These are phyloP conservation scores for Peucedramus taeniatus DNA, from an alignment of 2,113 vertebrate species.

Conservation along the genomic window DNA sequence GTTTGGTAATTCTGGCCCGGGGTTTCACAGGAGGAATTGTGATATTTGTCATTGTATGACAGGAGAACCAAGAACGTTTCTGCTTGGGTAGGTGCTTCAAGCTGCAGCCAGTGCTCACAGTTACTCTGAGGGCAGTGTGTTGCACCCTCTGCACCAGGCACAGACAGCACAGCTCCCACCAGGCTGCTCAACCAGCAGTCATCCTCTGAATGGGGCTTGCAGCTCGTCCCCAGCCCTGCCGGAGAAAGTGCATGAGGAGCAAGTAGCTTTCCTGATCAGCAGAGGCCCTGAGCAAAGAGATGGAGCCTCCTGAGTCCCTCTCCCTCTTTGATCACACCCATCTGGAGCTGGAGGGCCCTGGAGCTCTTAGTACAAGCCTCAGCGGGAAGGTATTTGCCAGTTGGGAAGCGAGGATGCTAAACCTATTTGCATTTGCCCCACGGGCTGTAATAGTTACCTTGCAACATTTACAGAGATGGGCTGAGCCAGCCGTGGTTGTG, in stretches of 20 bases:
- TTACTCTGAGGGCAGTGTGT: neutral
- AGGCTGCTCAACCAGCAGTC: neutral
- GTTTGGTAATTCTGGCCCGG: neutral
- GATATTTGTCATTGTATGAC: neutral
- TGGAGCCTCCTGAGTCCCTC: neutral
- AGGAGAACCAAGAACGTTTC: neutral
- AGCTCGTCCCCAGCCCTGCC: neutral
- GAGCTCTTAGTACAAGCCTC: neutral
- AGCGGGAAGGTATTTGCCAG: conserved; percentile 37
- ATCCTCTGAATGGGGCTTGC: neutral
- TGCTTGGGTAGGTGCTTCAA: neutral
- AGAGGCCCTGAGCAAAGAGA: neutral
- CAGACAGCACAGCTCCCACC: neutral
- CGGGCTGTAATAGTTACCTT: conserved; percentile 43
- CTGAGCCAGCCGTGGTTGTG: neutral
- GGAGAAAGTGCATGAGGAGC: neutral
- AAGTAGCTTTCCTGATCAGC: neutral
- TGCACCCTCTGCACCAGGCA: neutral
- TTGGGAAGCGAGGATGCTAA: conserved; percentile 33
- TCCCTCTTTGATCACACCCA: neutral
- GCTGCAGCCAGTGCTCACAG: neutral
- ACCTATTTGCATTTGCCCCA: neutral
- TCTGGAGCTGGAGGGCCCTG: conserved; percentile 21
- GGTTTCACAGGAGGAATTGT: neutral
- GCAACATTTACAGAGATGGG: conserved; percentile 48